These are phyloP conservation scores for Ectemnius lituratus DNA, from an alignment of 2,888 invertebrate species.

Conservation along the genomic window DNA sequence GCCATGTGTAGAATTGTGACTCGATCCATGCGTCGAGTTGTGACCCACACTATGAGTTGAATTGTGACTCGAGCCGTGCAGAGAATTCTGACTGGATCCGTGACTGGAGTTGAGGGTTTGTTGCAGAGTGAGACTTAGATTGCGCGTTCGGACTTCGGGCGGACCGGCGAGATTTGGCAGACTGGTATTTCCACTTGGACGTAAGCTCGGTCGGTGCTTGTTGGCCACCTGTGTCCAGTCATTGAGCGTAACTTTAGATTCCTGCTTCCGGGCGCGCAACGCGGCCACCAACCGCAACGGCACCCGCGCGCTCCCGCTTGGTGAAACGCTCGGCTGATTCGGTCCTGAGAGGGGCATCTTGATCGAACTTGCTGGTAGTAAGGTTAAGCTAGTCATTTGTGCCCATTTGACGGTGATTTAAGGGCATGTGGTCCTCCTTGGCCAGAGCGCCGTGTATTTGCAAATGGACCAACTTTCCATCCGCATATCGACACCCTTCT, in stretches of 20 bases:
- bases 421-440: conserved; percentile 10
- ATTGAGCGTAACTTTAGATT: neutral
- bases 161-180: conserved; percentile 70
- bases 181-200: conserved; percentile 70
- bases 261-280: conserved; percentile 75
- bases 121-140: conserved; percentile 64
- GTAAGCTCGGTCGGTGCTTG: conserved; percentile 66
- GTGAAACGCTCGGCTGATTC: conserved; percentile 77
- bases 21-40: conserved; percentile 45
- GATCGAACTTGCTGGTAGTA: conserved; percentile 59
- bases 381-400: conserved; percentile 67
- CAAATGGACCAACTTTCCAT: no score
- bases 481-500: no score
- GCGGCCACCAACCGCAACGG: conserved; percentile 76
- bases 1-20: conserved; percentile 39
- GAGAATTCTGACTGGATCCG: conserved; percentile 39
- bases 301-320: conserved; percentile 77
- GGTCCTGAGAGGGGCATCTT: conserved; percentile 79
- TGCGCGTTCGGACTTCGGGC: conserved; percentile 51
- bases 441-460: no score
- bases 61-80: conserved; percentile 39
- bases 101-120: neutral
- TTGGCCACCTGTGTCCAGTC: conserved; percentile 48
- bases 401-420: conserved; percentile 53
- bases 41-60: conserved; percentile 42